Evolutionary conservation across 2,113 vertebrate genomes (phyloP).

Genomic region (Pterophyllum scalare): DNA sequence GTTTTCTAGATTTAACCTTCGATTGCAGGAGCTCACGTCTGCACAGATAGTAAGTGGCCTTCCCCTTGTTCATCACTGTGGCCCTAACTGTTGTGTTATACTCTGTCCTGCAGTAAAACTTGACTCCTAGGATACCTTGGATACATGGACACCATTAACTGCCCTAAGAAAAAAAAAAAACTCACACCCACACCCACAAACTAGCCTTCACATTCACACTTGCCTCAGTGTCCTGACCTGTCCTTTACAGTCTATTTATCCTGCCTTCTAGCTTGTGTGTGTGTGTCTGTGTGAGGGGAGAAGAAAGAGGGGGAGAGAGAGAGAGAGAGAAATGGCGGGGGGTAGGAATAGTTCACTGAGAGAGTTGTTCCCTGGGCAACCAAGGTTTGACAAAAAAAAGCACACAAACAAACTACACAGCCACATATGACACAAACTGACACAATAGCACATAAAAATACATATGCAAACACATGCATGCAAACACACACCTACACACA

Average conservation of each 20-base stretch:
- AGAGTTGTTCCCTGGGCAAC: conserved; percentile 4
- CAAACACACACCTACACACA: neutral
- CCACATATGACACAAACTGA: neutral
- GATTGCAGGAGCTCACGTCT: neutral
- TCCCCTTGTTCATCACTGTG: neutral
- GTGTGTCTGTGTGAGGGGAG: neutral
- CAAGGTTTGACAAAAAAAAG: neutral
- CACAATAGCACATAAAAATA: neutral
- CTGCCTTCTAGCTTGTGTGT: neutral
- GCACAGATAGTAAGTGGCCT: neutral
- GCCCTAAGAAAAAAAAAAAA: too few relatives aligned
- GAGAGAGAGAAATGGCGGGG: accelerated
- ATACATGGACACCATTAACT: neutral
- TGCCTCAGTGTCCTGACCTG: conserved; percentile 11
- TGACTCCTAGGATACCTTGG: conserved; percentile 1
- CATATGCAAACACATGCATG: neutral
- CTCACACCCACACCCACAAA: neutral
- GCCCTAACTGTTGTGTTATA: neutral
- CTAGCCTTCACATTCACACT: conserved; percentile 17
- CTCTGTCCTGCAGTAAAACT: neutral
- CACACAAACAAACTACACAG: neutral
- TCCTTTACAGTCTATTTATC: conserved; percentile 20
- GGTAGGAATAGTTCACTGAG: neutral
- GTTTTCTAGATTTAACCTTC: neutral
- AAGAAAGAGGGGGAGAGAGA: neutral